Evolutionary conservation across 2,888 invertebrate genomes (phyloP), one percentile per base, ranked within the genome.

Genomic region (Drosophila helvetica): DNA sequence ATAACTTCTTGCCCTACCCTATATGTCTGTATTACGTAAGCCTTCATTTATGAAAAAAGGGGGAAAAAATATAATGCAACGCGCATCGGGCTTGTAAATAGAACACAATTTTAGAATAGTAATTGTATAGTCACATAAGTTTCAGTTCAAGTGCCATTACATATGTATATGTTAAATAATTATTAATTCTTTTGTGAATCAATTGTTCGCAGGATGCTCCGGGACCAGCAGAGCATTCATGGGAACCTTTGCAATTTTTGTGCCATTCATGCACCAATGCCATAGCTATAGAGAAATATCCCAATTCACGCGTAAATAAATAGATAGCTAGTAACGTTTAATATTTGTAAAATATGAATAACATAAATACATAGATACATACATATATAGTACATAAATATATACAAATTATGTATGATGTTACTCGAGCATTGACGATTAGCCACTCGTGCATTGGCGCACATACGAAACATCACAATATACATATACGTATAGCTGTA

Each of bases 131-230:
- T 30, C 54, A 25, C 42, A 61, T 80, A 86, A 83, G 72, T 88
- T 88, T 85, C 74, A 83, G 77, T 85, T 85, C 73, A 85, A 85
- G 84, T 85, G 84, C 84, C 84, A 85, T 85, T 83, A 86, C 62
- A 55, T 18, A 67, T 38, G 60, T 15, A 64, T 25, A 65, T 19
- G 22, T 9, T 50, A 33, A 17, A 54, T 22, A 45, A 27, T 27
- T 50, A 68, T 33, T 48, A 33, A 64, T 70, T 68, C 60, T 58
- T 57, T 71, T 55, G 67, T 66, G 48, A 66, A 66, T 48, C 55
- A 25, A 66, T 66, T 53, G 59, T 60, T 53, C 17, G 2, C 53
- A 12, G 47, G 54, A 62, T 69, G 57, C 57, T 72, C 7, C 38
- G 38, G 38, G 7, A n/a, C 38, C 15, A 15, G 38, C 15, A 15